These are phyloP conservation scores for Athalia circularis DNA, from an alignment of 2,888 invertebrate species.

Conservation along the genomic window DNA sequence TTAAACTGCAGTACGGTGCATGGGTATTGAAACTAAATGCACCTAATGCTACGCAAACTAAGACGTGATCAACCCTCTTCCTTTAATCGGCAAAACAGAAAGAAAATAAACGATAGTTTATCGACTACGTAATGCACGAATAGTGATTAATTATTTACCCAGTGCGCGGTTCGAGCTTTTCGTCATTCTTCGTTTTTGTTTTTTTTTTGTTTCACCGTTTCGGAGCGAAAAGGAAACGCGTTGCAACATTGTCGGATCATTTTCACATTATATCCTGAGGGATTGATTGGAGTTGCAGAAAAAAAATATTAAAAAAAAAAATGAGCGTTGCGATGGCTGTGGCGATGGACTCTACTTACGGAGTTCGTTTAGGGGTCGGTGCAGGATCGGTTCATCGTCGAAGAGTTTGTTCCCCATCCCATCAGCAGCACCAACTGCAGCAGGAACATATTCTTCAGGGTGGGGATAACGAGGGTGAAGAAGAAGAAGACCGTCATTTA, in stretches of 20 bases:
- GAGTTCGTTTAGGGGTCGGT: constrained; percentile 61
- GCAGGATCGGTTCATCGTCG: constrained; percentile 56
- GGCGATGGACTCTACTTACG: constrained; percentile 67
- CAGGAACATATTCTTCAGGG: neutral
- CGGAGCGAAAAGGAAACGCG: too few species aligned
- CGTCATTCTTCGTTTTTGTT: too few species aligned
- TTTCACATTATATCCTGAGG: neutral
- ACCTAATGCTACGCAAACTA: too few species aligned
- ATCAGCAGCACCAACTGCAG: neutral
- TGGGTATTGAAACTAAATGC: too few species aligned
- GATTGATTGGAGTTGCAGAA: neutral
- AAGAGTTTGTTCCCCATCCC: constrained; percentile 49
- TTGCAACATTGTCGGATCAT: too few species aligned
- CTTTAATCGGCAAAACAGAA: too few species aligned
- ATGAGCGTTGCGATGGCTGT: constrained; percentile 68
- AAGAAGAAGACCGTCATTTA: constrained; percentile 49
- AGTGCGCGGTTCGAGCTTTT: too few species aligned
- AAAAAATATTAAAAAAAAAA: constrained; percentile 17
- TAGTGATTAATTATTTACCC: too few species aligned
- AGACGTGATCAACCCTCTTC: too few species aligned
- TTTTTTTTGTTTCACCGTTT: too few species aligned
- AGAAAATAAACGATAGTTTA: too few species aligned
- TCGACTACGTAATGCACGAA: too few species aligned
- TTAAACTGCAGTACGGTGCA: neutral
- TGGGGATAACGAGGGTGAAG: neutral